Base-by-base conservation (phyloP, 2,113 vertebrate species). In the Lontra canadensis region DNA sequence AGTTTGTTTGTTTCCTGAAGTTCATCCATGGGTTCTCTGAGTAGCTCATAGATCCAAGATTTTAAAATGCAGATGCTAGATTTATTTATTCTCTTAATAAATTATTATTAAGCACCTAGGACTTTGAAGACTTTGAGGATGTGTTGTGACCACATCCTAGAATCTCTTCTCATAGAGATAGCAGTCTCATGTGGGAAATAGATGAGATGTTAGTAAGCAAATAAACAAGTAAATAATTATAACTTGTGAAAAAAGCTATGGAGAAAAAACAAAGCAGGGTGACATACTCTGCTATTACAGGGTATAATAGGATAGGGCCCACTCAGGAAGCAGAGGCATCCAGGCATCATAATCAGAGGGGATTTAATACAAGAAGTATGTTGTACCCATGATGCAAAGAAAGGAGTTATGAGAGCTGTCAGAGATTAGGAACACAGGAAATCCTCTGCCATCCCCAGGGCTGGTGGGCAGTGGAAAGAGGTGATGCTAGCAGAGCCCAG, bases 161-260 rank as follows among this genome's bases (percentile, higher is more conserved):
- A 65, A 52, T 83, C 20, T 67, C 1, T 95, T 88, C 52, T 80
- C 49, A 36, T 52, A n/a, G 59, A 57, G 15, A 93, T 73, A 80
- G 21, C 42, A 86, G 12, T 88, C 29, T 88, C 18, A 44, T 94
- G 18, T 78, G 52, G 13, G n/a, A 88, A 93, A 85, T 8, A 76
- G 7, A 52, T 17, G 71, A 79, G n/a, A 61, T 74, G 15, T 1
- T n/a, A 61, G 9, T n/a, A 82, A 92, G 69, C 7, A 89, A 83
- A 94, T 74, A 94, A 63, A 74, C 10, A 95, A 84, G 29, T 67
- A 88, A 96, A 76, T 73, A 78, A 84, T 57, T 84, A 61, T 26
- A 83, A 86, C 20, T 63, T 78, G 17, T 88, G 31, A 59, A 39
- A 71, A 25, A 15, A 73, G 20, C 34, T 81, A 29, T 44, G 42